Base-by-base conservation (phyloP, 2,888 invertebrate species). In the Maniola hyperantus region DNA sequence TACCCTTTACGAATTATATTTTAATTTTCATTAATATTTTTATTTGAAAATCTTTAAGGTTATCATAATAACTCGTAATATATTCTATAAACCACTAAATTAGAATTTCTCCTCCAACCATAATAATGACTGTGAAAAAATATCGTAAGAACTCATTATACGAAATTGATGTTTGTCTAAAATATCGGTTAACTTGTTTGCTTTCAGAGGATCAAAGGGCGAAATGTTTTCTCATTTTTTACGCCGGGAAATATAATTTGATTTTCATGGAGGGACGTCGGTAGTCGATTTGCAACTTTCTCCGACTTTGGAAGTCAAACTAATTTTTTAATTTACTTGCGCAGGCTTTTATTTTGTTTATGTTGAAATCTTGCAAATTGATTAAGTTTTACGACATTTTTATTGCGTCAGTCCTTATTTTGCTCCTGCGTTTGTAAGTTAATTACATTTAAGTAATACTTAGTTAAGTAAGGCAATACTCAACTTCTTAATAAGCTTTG, bases 271-370 rank as follows among this genome's bases (percentile, higher is more conserved):
- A 82, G 82, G 80, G 80, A 84, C 83, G 84, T 83, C 75, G 83
- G 78, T 82, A 83, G 88, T 86, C 85, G 83, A 87, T 86, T 88
- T 88, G 82, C 86, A 87, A 85, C 85, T 86, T 83, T 85, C 84
- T 84, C 84, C 85, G 76, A 79, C 77, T 81, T 83, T 2, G 39
- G 42, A 26, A 62, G 79, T 83, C 81, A 77, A 85, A 86, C 83
- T 81, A 83, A 83, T 83, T 87, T 85, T 85, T 85, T 84, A 83
- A 86, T 81, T 83, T 64, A 62, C 62, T 62, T 42, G 26, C 53
- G 51, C 18, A 8, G 39, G 36, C n/a, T 62, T 42, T 62, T 62
- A 51, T 36, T 61, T 61, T 39, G 61, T 61, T 61, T 50, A 39
- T 26, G 51, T 39, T 39, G n/a, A 61, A 61, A 36, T 61, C 51